Base-by-base conservation (phyloP, 2,888 invertebrate species). In the Pimpla rufipes region DNA sequence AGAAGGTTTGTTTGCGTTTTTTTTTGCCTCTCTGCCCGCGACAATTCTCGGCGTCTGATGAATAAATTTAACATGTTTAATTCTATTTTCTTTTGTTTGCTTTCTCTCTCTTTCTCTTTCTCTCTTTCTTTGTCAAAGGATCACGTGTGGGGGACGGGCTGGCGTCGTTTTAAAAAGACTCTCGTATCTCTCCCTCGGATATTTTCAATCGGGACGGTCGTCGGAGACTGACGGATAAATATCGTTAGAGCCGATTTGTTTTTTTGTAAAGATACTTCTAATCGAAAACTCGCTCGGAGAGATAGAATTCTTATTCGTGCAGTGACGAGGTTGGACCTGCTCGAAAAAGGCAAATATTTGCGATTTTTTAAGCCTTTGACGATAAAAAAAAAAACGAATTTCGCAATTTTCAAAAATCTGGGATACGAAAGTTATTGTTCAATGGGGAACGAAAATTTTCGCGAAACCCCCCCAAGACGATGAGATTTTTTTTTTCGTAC, bases 171-270 rank as follows among this genome's bases (percentile, higher is more conserved):
- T 47, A 45, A 73, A 79, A 79, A 73, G 45, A 55, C 55, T 70
- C 37, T 77, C 70, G 40, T 67, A 50, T 70, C 29, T 45, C 70
- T 70, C 18, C 29, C 47, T 67, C 68, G 68, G 64, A 64, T 78
- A 52, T 50, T 71, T 57, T 29, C 29, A 29, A 71, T 75, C 75
- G 82, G 82, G 74, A 82, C 78, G 78, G 82, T 78, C 78, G 62
- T 45, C 76, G 73, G 71, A 71, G 67, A 67, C 55, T 18, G 40
- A 29, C 79, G 81, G 81, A 70, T 74, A 59, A 79, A 79, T 75
- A 79, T 83, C 66, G 66, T 79, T 83, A 83, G 75, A 79, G 82
- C 82, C 75, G 75, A 79, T 70, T 80, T n/a, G n/a, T n/a, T n/a
- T n/a, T n/a, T n/a, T n/a, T 59, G 64, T 78, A 74, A 74, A 73